Conservation (phyloP, 2,888 invertebrate species). For the Strigamia crassipes region DNA sequence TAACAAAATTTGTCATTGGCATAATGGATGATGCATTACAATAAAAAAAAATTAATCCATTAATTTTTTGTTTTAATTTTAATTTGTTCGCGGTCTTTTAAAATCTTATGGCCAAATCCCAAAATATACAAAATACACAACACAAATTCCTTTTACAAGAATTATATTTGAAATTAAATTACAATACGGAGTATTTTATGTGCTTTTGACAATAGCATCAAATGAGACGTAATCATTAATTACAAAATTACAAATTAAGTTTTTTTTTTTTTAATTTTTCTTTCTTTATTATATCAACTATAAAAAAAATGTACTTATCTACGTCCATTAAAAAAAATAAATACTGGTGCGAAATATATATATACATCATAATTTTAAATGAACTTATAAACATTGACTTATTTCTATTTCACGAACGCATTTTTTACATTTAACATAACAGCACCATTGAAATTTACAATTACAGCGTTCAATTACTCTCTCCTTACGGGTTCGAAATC, state of each 20-base stretch:
- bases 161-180: background rate
- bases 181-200: background rate
- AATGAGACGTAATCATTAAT: background rate
- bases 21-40: background rate
- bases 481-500: slow-evolving; percentile 56
- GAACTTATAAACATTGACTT: slow-evolving; percentile 45
- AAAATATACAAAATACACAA: background rate
- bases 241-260: background rate
- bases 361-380: slow-evolving; percentile 10
- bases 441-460: slow-evolving; percentile 62
- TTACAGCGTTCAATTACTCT: slow-evolving; percentile 58
- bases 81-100: background rate
- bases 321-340: slow-evolving; percentile 12
- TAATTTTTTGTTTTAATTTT: background rate
- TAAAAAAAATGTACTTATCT: background rate
- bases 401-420: slow-evolving; percentile 56
- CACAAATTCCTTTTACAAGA: background rate
- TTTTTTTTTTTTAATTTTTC: background rate
- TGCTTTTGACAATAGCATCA: too few species aligned
- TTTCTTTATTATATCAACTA: background rate
- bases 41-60: background rate
- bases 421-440: slow-evolving; percentile 59
- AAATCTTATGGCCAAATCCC: too few species aligned
- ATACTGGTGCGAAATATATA: slow-evolving; percentile 19
- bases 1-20: background rate